Evolutionary conservation across 2,113 vertebrate genomes (phyloP).

Genomic region (Tenrec ecaudatus): DNA sequence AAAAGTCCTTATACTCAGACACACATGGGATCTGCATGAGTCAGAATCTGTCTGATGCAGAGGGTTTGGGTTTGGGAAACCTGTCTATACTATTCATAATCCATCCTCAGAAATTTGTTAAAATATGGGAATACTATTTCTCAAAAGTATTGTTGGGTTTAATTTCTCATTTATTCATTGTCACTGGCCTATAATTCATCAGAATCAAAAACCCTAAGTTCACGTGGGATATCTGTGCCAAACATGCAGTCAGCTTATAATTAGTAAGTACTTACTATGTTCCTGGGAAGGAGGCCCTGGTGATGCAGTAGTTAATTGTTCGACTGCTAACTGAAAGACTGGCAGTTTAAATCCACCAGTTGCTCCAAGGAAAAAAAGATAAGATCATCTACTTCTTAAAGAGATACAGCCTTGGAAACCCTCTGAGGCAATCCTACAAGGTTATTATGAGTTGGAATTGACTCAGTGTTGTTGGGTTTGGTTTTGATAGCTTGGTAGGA

Average conservation of each 20-base stretch:
- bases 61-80: background rate
- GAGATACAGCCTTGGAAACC: no score
- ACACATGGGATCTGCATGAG: background rate
- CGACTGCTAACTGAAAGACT: no score
- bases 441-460: no score
- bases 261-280: background rate
- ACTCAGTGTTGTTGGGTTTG: no score
- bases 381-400: no score
- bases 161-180: conserved; percentile 13
- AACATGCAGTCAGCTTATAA: background rate
- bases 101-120: background rate
- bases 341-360: no score
- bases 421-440: no score
- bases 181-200: background rate
- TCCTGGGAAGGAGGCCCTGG: background rate
- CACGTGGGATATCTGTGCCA: background rate
- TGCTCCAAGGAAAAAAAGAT: no score
- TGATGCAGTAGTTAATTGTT: no score
- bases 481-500: background rate
- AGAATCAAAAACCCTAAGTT: conserved; percentile 36
- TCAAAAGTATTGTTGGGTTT: background rate
- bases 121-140: background rate
- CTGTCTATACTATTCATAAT: background rate
- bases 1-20: no score
- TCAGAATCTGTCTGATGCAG: background rate